Evolutionary conservation across 1,140 invertebrate genomes (phyloP).

Genomic region (Drosophila carrolli): DNA sequence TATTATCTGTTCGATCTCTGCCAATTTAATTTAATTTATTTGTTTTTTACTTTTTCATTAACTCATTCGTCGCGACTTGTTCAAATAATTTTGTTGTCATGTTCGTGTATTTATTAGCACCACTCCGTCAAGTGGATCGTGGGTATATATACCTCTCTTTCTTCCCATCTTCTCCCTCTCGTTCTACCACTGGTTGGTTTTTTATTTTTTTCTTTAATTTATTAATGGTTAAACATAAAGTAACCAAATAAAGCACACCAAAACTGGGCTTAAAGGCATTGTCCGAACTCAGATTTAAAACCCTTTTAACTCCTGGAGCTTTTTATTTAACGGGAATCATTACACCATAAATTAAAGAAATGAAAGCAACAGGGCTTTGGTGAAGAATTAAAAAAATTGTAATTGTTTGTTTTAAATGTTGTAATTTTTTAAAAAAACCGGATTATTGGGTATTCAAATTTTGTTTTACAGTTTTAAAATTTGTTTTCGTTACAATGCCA

Average conservation of each 20-base stretch:
- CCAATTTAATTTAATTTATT: slow-evolving; percentile 57
- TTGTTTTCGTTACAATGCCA: no score
- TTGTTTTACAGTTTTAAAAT: background rate
- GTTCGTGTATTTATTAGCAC: slow-evolving; percentile 66
- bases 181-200: slow-evolving; percentile 14
- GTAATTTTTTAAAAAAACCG: background rate
- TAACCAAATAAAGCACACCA: slow-evolving; percentile 6
- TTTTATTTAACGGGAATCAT: no score
- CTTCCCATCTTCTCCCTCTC: slow-evolving; percentile 1
- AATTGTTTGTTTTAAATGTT: background rate
- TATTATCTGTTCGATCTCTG: slow-evolving; percentile 29
- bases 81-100: slow-evolving; percentile 50
- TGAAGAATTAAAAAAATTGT: background rate
- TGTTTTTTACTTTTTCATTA: slow-evolving; percentile 20
- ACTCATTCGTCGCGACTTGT: slow-evolving; percentile 33
- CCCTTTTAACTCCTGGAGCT: no score
- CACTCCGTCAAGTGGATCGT: slow-evolving; percentile 42
- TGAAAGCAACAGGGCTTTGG: slow-evolving; percentile 34
- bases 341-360: no score
- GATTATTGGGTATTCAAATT: no score
- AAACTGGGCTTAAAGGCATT: slow-evolving; percentile 6
- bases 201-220: slow-evolving; percentile 15
- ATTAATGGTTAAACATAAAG: slow-evolving; percentile 1
- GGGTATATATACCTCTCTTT: slow-evolving; percentile 7
- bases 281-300: no score